Base-by-base conservation (phyloP, 2,888 invertebrate genomes). In the Megalurothrips usitatus region DNA sequence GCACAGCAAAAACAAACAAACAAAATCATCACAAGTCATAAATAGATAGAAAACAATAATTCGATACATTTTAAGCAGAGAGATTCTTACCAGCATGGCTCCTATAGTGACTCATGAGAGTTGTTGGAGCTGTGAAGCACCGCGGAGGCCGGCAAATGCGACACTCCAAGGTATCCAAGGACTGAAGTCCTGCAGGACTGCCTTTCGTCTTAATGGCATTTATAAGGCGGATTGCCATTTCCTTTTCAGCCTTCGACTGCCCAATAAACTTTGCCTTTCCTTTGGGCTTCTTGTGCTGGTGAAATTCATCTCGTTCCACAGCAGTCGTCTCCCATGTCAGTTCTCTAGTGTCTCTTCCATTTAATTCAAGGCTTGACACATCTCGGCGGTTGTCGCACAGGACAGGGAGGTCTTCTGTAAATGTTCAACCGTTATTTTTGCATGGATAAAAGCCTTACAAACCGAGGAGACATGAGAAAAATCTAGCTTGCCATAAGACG, bases 31-130 rank as follows among this genome's bases (percentile, higher is more conserved):
- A n/a, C n/a, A n/a, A n/a, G n/a, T n/a, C n/a, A n/a, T n/a, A n/a
- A n/a, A n/a, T n/a, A n/a, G n/a, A n/a, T n/a, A n/a, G n/a, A n/a
- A n/a, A n/a, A n/a, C n/a, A n/a, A n/a, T n/a, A n/a, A n/a, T n/a
- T n/a, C n/a, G n/a, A 58, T 58, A 58, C 12, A 75, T 47, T 6
- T 78, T 47, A 19, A 80, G 80, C 8, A 9, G 3, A 28, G 26
- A 47, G 68, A 17, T 47, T 82, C 84, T 83, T 84, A 87, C 88
- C 88, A 83, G 90, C 91, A 85, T 91, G 91, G 84, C 90, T 90
- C 52, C 90, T 87, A 84, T 91, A 91, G 85, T 91, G 91, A 68
- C 90, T 90, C 83, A 90, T 89, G 19, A 91, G 87, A 6, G 90
- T 90, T 34, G 91, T 90, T 26, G 89, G 88, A 10, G 91, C 90